These are phyloP conservation scores for Taenioides sp. DNA, from an alignment of 2,797 vertebrate species.

Conservation along the genomic window DNA sequence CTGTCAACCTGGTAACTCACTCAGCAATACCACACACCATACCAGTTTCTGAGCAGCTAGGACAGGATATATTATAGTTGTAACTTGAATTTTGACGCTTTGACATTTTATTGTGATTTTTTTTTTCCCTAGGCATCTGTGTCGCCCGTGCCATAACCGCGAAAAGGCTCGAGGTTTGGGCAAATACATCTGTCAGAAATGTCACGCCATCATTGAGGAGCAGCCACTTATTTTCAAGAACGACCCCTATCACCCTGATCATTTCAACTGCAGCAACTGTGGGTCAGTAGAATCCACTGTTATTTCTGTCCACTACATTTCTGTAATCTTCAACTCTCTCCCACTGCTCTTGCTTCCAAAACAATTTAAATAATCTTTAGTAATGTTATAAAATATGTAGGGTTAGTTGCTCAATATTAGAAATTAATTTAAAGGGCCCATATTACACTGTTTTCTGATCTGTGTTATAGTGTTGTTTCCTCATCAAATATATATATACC, in stretches of 20 bases:
- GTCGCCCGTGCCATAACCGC: constrained; percentile 93
- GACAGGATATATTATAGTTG: constrained; percentile 20
- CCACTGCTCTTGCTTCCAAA: not conserved
- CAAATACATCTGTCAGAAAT: constrained; percentile 91
- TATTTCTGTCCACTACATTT: not conserved
- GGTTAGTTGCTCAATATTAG: too few species aligned
- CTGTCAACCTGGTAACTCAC: constrained; percentile 19
- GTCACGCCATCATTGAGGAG: constrained; percentile 96
- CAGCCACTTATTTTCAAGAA: constrained; percentile 96
- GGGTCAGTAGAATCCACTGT: constrained; percentile 76
- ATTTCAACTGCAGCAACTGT: constrained; percentile 97
- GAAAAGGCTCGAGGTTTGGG: constrained; percentile 95
- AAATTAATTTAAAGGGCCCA: too few species aligned
- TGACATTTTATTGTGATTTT: not conserved
- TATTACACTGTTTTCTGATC: too few species aligned
- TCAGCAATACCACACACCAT: constrained; percentile 10
- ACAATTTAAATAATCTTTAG: not conserved
- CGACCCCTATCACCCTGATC: constrained; percentile 97
- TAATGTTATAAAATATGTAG: not conserved
- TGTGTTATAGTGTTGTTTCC: too few species aligned
- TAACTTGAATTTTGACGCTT: constrained; percentile 9
- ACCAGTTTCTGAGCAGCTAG: constrained; percentile 30
- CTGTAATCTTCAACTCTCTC: not conserved
- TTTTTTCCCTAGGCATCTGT: constrained; percentile 84
- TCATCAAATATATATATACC: too few species aligned